Conservation (phyloP, 1,140 invertebrate genomes). For the Thaumetopoea pityocampa region DNA sequence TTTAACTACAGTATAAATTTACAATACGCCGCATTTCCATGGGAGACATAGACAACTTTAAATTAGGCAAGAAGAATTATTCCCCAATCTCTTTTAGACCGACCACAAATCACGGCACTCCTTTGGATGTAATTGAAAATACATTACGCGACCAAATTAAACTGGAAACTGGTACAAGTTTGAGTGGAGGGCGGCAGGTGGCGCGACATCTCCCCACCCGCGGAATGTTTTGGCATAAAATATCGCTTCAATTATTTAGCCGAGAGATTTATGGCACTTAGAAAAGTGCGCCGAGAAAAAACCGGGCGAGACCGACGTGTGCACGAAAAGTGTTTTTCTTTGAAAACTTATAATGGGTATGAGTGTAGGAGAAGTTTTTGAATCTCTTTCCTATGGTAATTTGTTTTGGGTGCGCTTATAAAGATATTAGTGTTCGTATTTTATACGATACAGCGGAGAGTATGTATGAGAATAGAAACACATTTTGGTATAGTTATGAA, state of each 20-base stretch:
- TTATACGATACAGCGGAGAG: slow-evolving; percentile 8
- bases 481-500: neutral
- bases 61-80: slow-evolving; percentile 56
- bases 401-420: slow-evolving; percentile 68
- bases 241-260: slow-evolving; percentile 76
- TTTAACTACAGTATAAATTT: no score
- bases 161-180: slow-evolving; percentile 73
- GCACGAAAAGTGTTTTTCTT: slow-evolving; percentile 73
- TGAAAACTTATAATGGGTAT: slow-evolving; percentile 73
- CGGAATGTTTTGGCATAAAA: slow-evolving; percentile 76
- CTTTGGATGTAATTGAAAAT: slow-evolving; percentile 75
- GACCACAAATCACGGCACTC: slow-evolving; percentile 67
- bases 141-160: slow-evolving; percentile 76
- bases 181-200: slow-evolving; percentile 61
- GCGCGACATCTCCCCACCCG: slow-evolving; percentile 62
- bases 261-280: slow-evolving; percentile 74
- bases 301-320: slow-evolving; percentile 71
- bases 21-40: no score
- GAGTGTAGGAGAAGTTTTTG: slow-evolving; percentile 65
- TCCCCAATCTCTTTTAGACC: slow-evolving; percentile 60
- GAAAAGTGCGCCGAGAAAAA: slow-evolving; percentile 73
- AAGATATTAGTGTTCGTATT: slow-evolving; percentile 44
- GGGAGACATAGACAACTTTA: slow-evolving; percentile 33
- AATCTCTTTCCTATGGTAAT: slow-evolving; percentile 75
- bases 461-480: neutral